Evolutionary conservation across 2,113 vertebrate genomes (phyloP), one percentile per base, ranked within the genome.

Genomic region (Brachyhypopomus gauderio): DNA sequence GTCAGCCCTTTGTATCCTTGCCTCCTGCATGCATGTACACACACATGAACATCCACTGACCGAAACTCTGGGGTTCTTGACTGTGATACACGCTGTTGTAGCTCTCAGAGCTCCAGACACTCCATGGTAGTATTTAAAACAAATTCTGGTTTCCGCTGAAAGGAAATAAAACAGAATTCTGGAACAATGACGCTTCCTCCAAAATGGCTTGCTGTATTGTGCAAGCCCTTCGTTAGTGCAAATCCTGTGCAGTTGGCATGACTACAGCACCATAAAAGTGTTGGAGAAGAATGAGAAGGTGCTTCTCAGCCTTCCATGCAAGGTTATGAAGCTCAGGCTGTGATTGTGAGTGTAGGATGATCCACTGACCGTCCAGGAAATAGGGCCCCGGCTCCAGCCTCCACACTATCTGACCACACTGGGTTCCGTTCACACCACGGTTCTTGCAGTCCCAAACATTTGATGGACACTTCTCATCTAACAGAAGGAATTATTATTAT

Each of bases 401-500:
- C 98, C 98, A 99, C 0, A 99, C 94, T 17, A 99, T 98, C 85
- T 99, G 97, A 70, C 98, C 98, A 90, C 96, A 97, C 84, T 99
- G 97, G 0, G 97, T 98, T 58, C 98, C 98, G 9, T 97, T 99
- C 81, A 99, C 97, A 55, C 98, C 98, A 83, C 98, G 91, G 84
- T 99, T 99, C 91, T 99, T 99, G 86, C 97, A 99, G 93, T 99
- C 98, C 98, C 98, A 99, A 90, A 99, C 95, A 60, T 99, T 99
- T 85, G 97, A 96, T 74, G 96, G 97, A 89, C 94, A 98, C 86
- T 95, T 98, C 90, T 99, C 98, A 95, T 99, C 98, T 99, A 89
- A 52, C 86, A 89, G 76, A 84, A 75, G 9, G 17, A 41, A 30
- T 56, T 55, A 55, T 19, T 27, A 52, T 62, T 30, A 41, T 41